Evolutionary conservation across 2,113 vertebrate species (phyloP), one percentile per base, ranked within the genome.

Genomic region (Machaerirhynchus nigripectus): DNA sequence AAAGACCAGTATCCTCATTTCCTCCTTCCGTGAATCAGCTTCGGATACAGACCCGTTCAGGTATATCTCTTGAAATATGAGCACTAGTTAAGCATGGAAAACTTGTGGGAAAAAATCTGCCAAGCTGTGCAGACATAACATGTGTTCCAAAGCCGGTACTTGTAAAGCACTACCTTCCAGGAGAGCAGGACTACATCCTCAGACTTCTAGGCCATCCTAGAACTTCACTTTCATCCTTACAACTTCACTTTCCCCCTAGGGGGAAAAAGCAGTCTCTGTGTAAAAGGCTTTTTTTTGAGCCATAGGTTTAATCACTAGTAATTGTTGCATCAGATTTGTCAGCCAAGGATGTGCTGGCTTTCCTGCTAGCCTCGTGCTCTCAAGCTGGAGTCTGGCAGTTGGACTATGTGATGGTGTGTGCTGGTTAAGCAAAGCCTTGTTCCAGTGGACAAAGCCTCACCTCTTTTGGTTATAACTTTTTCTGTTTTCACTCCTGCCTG

Each of bases 291-390:
- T 47, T 69, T 60, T 33, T 9, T 2, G 13, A 30, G 13, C 33
- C 31, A 1, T 19, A 8, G 22, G 0, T 61, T 53, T 77, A 22
- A 6, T 86, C 33, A 30, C 6, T 20, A 56, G 0, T 23, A 90
- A 39, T 37, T 28, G 4, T 19, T 90, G 44, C 37, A 42, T 79
- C 60, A 20, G 37, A 56, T 63, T 77, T 84, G 40, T 19, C 40
- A 28, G 63, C 55, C 47, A 61, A 28, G 39, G 33, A 52, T 44
- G 22, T 68, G 47, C 35, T 64, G 60, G 33, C 10, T 91, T 18
- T 74, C 9, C 56, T 60, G 67, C 27, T 22, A 30, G 35, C 39
- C 47, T 31, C 0, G 0, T 1, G 2, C 37, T 68, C 3, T 0
- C 4, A 3, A 27, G 2, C 40, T 53, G 12, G 35, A 31, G 30